Percentiles rank a stretch among this genome's conserved stretches.
These are phyloP conservation scores for Brachyptera risi DNA, from an alignment of 2,888 invertebrate genomes.

Conservation along the genomic window DNA sequence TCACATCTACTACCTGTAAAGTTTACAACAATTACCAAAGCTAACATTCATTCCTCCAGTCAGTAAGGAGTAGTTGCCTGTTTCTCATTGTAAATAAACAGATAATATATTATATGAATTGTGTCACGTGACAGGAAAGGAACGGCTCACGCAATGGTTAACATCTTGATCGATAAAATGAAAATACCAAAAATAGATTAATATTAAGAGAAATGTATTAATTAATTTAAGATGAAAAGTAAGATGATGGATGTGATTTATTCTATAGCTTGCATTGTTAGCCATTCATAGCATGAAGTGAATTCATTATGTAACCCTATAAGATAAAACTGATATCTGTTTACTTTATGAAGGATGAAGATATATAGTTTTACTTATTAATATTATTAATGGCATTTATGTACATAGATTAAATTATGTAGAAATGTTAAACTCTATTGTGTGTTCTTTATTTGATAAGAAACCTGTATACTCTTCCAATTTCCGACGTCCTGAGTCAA, in stretches of 20 bases:
- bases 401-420: slow-evolving; percentile 31
- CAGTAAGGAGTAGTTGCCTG: slow-evolving; percentile 14
- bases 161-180: slow-evolving; percentile 2
- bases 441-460: no score
- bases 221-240: slow-evolving; percentile 16
- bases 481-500: no score
- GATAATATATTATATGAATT: neutral
- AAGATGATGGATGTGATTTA: slow-evolving; percentile 17
- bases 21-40: slow-evolving; percentile 55
- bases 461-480: no score
- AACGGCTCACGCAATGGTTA: neutral
- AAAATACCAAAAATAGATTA: slow-evolving; percentile 21
- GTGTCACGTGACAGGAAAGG: no score
- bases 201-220: slow-evolving; percentile 21
- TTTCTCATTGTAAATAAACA: neutral
- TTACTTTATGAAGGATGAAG: no score
- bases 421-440: slow-evolving; percentile 26
- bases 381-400: slow-evolving; percentile 16
- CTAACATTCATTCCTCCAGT: slow-evolving; percentile 67
- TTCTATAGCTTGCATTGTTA: slow-evolving; percentile 7
- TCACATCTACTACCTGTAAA: neutral
- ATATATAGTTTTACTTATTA: slow-evolving; percentile 12
- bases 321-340: slow-evolving; percentile 1
- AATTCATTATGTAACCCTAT: neutral
- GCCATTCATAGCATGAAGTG: neutral